Conservation (phyloP, 1,140 invertebrate genomes). For the Pachypeltis micranthus region DNA sequence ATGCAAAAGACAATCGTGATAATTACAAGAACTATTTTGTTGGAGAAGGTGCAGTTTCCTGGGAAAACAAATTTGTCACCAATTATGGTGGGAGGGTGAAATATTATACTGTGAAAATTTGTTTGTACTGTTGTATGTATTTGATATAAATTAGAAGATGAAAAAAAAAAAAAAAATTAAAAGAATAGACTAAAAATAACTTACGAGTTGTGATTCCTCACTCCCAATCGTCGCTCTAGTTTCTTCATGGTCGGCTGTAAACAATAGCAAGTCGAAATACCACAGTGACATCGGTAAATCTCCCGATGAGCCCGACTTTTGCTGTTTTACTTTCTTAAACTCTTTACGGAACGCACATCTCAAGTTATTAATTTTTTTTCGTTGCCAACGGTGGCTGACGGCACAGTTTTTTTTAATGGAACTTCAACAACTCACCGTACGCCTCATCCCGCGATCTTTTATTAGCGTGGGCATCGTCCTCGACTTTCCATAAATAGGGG, state of each 20-base stretch:
- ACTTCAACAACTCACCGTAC: not conserved
- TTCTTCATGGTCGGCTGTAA: conserved; percentile 11
- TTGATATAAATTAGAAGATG: not conserved
- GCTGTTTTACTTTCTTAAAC: conserved; percentile 6
- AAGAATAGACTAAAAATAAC: not conserved
- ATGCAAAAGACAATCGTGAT: conserved; percentile 19
- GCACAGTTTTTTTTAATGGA: not conserved
- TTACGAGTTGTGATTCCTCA: not conserved
- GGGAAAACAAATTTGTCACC: conserved; percentile 19
- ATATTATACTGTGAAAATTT: conserved; percentile 1
- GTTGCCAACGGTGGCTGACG: not conserved
- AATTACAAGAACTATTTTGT: no score
- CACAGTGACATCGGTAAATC: conserved; percentile 5
- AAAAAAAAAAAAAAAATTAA: not conserved
- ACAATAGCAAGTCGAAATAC: not conserved
- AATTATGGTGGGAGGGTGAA: not conserved
- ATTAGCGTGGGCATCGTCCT: not conserved
- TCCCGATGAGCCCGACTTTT: conserved; percentile 12
- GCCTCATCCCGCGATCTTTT: not conserved
- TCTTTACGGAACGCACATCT: not conserved
- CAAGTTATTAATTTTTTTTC: conserved; percentile 10
- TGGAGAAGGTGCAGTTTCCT: conserved; percentile 22
- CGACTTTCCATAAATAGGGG: no score
- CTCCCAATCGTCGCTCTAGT: conserved; percentile 8
- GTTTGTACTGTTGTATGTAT: not conserved